phyloP scores from a whole-genome alignment of 2,797 vertebrate genomes.

The Esox masquinongy region DNA sequence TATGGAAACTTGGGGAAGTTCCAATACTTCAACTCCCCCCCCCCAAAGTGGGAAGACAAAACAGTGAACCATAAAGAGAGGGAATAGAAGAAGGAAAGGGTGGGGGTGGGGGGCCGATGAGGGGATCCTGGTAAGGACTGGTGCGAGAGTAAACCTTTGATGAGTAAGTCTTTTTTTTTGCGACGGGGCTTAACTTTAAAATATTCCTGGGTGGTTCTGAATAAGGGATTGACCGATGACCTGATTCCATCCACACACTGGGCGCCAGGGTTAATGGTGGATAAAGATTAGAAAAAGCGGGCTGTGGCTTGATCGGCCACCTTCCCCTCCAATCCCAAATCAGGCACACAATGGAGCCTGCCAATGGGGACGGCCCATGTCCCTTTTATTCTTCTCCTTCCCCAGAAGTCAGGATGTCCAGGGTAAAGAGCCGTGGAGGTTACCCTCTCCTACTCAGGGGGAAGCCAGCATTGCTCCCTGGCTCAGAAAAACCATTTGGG shows the following conservation, averaged over 20 bases:
- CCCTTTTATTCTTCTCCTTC: slow-evolving; percentile 76
- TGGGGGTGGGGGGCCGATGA: slow-evolving; percentile 24
- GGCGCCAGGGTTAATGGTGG: slow-evolving; percentile 81
- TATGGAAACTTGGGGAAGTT: slow-evolving; percentile 66
- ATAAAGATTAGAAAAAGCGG: slow-evolving; percentile 78
- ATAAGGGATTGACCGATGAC: slow-evolving; percentile 83
- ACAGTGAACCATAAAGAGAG: slow-evolving; percentile 52
- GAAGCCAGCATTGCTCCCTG: slow-evolving; percentile 56
- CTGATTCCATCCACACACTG: slow-evolving; percentile 78
- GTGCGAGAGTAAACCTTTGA: slow-evolving; percentile 72
- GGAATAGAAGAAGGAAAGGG: slow-evolving; percentile 30
- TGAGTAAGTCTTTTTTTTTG: slow-evolving; percentile 74
- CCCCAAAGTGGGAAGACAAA: slow-evolving; percentile 63
- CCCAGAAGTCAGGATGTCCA: slow-evolving; percentile 51
- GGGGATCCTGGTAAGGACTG: slow-evolving; percentile 53
- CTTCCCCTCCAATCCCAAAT: slow-evolving; percentile 71
- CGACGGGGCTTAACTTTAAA: slow-evolving; percentile 79
- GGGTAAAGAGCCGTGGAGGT: slow-evolving; percentile 77
- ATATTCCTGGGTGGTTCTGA: slow-evolving; percentile 78
- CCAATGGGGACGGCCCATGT: slow-evolving; percentile 69
- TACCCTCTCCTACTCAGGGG: slow-evolving; percentile 65
- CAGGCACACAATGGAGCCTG: slow-evolving; percentile 72
- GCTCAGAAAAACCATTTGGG: slow-evolving; percentile 69
- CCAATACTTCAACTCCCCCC: slow-evolving; percentile 53
- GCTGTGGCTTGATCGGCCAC: slow-evolving; percentile 72